phyloP scores from a whole-genome alignment of 92 coral and sea anemone species.

The Zoanthus gigantus region DNA sequence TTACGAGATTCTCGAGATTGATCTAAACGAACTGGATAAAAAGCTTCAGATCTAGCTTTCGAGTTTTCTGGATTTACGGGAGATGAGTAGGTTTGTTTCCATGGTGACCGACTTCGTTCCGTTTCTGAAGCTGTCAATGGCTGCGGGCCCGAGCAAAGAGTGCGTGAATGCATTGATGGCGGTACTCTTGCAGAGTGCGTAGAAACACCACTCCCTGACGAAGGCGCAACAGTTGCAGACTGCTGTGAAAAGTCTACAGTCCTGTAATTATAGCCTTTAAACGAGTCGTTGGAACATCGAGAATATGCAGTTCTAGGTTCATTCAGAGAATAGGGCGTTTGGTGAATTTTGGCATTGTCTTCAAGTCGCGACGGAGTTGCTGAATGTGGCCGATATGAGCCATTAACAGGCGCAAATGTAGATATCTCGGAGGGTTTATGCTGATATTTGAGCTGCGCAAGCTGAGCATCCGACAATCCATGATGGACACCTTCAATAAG shows the following conservation, averaged over 20 bases:
- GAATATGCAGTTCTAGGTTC: constrained; percentile 45
- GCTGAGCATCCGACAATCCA: constrained; percentile 30
- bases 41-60: constrained; percentile 26
- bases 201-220: constrained; percentile 10
- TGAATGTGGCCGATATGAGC: constrained; percentile 21
- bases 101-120: constrained; percentile 42
- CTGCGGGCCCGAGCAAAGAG: constrained; percentile 18
- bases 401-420: constrained; percentile 18
- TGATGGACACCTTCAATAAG: constrained; percentile 10
- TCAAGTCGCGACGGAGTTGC: neutral
- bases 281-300: constrained; percentile 9
- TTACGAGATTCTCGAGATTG: constrained; percentile 37
- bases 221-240: constrained; percentile 11
- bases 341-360: neutral
- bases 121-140: constrained; percentile 24
- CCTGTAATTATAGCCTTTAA: constrained; percentile 30
- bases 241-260: constrained; percentile 23
- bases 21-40: constrained; percentile 17
- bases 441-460: constrained; percentile 28
- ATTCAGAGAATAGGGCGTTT: constrained; percentile 23
- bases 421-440: constrained; percentile 40
- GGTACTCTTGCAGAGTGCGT: constrained; percentile 3
- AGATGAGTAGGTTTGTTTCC: constrained; percentile 18
- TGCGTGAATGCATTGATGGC: constrained; percentile 9
- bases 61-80: constrained; percentile 11